Base-by-base conservation (phyloP, 1,140 invertebrate species). In the Diabrotica undecimpunctata region DNA sequence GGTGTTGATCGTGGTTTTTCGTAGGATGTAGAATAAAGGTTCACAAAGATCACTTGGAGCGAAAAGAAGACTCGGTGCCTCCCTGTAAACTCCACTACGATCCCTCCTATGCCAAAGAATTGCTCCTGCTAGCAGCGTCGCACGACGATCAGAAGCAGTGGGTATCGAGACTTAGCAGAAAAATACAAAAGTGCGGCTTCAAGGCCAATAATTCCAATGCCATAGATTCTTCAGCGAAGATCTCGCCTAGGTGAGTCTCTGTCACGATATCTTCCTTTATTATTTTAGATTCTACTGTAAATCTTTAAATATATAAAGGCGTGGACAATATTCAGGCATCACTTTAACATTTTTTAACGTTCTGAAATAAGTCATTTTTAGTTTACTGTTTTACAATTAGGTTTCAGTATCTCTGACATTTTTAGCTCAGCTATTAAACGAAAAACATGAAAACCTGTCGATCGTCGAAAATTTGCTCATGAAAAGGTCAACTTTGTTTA, bases 21-120 rank as follows among this genome's bases (percentile, higher is more conserved):
- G n/a, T 75, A 95, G 95, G 94, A 71, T 98, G 96, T 83, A 90
- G 93, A 75, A 92, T 95, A 73, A 98, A 98, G 84, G 90, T 98
- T 70, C 96, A 99, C 80, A 91, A 93, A 80, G 96, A 98, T 77
- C 96, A 98, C 86, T 87, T 95, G 75, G 87, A 89, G 74, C 87
- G 90, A 74, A 93, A 94, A 77, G 90, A 93, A 78, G 87, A 90
- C 75, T 84, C 86, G 37, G 87, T 96, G 75, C 91, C 92, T 57
- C 92, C 92, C 38, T 95, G 93, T 80, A 96, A 96, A 82, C 86
- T 98, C 53, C 94, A 96, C 77, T 94, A 93, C 73, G 95, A 98
- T 84, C 92, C 93, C 54, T 93, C 91, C 70, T 91, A 89, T 70
- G 95, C 95, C 66, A 93, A 95, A 77, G 96, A 98, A 80, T 82